Conservation (phyloP, 2,113 vertebrate species). For the Jaculus jaculus region DNA sequence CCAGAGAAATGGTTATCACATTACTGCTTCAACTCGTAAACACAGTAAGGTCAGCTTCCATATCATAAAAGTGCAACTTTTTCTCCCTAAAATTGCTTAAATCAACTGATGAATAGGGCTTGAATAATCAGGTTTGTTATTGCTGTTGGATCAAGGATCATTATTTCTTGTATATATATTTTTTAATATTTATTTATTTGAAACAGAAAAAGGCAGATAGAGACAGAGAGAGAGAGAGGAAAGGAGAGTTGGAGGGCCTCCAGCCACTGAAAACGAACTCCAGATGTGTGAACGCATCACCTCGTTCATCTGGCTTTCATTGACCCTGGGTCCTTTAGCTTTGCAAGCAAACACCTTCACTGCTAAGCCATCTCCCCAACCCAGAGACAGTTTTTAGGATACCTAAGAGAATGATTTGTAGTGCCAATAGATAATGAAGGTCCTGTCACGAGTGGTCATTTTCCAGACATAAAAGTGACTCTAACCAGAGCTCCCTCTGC, state of each 20-base stretch:
- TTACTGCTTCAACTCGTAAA: background rate
- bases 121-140: background rate
- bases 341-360: too few relatives aligned
- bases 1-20: background rate
- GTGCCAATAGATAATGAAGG: background rate
- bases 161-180: background rate
- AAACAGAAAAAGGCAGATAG: too few relatives aligned
- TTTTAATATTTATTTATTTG: too few relatives aligned
- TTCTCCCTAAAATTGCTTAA: slow-evolving; percentile 31
- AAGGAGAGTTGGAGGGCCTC: too few relatives aligned
- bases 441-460: background rate
- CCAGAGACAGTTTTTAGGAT: background rate
- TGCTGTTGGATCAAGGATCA: background rate
- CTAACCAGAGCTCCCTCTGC: slow-evolving; percentile 7
- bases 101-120: background rate
- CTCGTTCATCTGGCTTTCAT: too few relatives aligned
- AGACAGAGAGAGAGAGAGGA: too few relatives aligned
- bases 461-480: background rate
- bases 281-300: too few relatives aligned
- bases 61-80: background rate
- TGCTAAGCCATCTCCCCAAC: too few relatives aligned
- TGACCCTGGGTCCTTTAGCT: too few relatives aligned
- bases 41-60: background rate
- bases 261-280: too few relatives aligned
- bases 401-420: background rate